A percentile compares a stretch with the other conserved stretches of the same genome.
These are phyloP conservation scores for Passer domesticus DNA, from an alignment of 2,113 vertebrate species.

Conservation along the genomic window DNA sequence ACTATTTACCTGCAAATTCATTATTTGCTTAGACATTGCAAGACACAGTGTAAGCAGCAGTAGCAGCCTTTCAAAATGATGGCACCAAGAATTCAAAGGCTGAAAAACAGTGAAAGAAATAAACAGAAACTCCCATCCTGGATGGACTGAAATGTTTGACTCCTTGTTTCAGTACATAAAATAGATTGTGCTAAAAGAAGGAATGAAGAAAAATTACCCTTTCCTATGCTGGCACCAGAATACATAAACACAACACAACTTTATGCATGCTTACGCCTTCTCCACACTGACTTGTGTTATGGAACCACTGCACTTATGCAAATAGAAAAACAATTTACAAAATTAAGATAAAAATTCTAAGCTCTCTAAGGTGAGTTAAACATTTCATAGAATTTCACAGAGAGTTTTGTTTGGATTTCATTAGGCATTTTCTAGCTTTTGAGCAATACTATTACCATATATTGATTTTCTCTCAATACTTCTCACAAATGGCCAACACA, in stretches of 20 bases:
- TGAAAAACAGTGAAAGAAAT: background rate
- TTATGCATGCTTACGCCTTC: background rate
- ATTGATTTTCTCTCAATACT: background rate
- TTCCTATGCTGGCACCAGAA: background rate
- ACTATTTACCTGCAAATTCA: background rate
- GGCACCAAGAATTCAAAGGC: background rate
- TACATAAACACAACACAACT: background rate
- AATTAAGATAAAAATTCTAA: background rate
- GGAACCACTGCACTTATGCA: background rate
- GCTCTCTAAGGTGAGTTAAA: background rate
- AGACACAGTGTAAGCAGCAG: background rate
- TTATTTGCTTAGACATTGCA: background rate
- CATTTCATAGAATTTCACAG: background rate
- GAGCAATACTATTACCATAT: background rate
- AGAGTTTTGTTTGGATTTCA: too few relatives aligned
- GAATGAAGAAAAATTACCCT: background rate
- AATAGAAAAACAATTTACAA: background rate
- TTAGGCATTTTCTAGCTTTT: background rate
- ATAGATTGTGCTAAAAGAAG: background rate
- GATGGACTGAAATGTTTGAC: background rate
- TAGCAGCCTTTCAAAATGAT: background rate
- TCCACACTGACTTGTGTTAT: background rate
- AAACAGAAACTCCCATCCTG: background rate
- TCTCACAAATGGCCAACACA: background rate
- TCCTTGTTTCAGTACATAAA: background rate